phyloP scores from a whole-genome alignment of 2,888 invertebrate species.

The Oegoconia quadripuncta region DNA sequence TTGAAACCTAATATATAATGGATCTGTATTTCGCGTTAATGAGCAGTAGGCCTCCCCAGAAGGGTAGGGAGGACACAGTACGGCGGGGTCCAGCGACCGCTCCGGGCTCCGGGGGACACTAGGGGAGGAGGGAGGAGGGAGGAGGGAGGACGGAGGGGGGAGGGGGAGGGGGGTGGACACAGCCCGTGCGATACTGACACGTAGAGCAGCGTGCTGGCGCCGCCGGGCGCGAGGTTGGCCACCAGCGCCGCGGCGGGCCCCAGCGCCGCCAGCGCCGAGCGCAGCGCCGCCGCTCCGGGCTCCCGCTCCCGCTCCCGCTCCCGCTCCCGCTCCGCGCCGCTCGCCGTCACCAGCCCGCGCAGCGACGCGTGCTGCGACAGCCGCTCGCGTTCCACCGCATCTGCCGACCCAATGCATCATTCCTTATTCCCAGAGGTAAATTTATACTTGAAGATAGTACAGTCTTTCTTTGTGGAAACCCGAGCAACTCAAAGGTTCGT shows the following conservation, averaged over 20 bases:
- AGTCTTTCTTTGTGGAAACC: too few relatives aligned
- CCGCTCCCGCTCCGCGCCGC: constrained; percentile 83
- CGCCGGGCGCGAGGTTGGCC: constrained; percentile 92
- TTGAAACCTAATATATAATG: too few relatives aligned
- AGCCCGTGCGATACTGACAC: constrained; percentile 78
- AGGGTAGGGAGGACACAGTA: too few relatives aligned
- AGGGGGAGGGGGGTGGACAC: too few relatives aligned
- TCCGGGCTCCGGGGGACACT: too few relatives aligned
- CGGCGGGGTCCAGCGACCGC: too few relatives aligned
- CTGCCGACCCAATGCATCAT: constrained; percentile 47
- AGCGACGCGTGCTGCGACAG: constrained; percentile 86
- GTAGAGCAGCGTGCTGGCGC: constrained; percentile 92
- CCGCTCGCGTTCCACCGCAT: constrained; percentile 86
- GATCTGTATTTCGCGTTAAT: too few relatives aligned
- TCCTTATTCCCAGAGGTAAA: background rate
- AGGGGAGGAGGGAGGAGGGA: too few relatives aligned
- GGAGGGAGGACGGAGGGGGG: too few relatives aligned
- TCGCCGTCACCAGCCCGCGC: constrained; percentile 87
- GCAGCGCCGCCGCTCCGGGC: constrained; percentile 84
- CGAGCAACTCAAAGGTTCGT: too few relatives aligned
- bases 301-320: constrained; percentile 86
- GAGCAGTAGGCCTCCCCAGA: too few relatives aligned
- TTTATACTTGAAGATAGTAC: background rate
- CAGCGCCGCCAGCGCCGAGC: constrained; percentile 82
- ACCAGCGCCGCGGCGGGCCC: constrained; percentile 84